Evolutionary conservation across 2,113 vertebrate species (phyloP).

Genomic region (rabbit (Oryctolagus cuniculus)): DNA sequence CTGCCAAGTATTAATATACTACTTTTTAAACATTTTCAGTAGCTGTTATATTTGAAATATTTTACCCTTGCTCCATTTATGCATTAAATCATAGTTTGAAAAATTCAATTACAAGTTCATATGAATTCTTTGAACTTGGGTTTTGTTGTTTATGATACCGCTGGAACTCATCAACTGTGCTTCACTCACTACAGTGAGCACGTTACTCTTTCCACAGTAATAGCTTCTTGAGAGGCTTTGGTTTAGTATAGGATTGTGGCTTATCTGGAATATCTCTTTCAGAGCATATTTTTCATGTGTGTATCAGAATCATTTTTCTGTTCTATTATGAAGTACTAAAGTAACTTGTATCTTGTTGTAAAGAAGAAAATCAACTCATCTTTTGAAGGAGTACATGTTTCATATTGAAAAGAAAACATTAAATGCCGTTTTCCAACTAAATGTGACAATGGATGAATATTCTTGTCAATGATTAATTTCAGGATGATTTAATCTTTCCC

Average conservation of each 20-base stretch:
- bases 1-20: constrained; percentile 21
- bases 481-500: constrained; percentile 57
- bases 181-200: background rate
- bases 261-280: constrained; percentile 69
- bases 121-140: constrained; percentile 57
- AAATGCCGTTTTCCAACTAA: constrained; percentile 22
- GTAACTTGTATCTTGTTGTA: constrained; percentile 67
- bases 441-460: constrained; percentile 58
- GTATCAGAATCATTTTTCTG: constrained; percentile 68
- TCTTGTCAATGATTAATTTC: constrained; percentile 56
- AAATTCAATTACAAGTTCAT: constrained; percentile 68
- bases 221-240: constrained; percentile 7
- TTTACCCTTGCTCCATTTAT: constrained; percentile 59
- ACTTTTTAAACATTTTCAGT: constrained; percentile 48
- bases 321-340: constrained; percentile 69
- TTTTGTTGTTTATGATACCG: constrained; percentile 53
- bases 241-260: background rate
- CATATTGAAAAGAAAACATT: constrained; percentile 57
- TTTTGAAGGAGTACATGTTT: constrained; percentile 67
- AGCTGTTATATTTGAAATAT: constrained; percentile 43
- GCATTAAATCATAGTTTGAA: constrained; percentile 67
- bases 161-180: background rate
- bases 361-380: constrained; percentile 77
- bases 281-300: constrained; percentile 69
- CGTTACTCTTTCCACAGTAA: constrained; percentile 46